Conservation (phyloP, 1,140 invertebrate genomes). For the Hyposmocoma kahamanoa region DNA sequence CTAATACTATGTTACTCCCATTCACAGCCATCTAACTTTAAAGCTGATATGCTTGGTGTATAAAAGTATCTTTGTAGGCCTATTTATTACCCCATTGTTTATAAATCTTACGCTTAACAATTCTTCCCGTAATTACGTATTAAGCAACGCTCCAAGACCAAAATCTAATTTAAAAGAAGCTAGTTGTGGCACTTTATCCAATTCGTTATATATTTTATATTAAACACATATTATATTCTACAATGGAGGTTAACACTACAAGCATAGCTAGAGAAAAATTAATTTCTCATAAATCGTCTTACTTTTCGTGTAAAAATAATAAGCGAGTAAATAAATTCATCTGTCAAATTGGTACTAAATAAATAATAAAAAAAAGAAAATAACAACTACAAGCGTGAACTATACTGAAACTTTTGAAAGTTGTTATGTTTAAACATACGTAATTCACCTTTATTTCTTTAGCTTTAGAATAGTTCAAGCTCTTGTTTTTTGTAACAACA, state of each 20-base stretch:
- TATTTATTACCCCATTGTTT: no score
- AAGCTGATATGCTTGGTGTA: conserved; percentile 20
- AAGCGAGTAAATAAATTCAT: conserved; percentile 46
- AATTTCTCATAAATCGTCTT: conserved; percentile 15
- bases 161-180: conserved; percentile 34
- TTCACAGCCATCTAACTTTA: conserved; percentile 27
- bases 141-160: conserved; percentile 25
- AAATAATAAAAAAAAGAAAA: conserved; percentile 25
- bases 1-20: conserved; percentile 14
- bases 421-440: no score
- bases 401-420: conserved; percentile 7
- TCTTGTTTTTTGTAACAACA: no score
- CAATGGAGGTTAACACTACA: conserved; percentile 19
- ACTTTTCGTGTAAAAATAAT: conserved; percentile 24
- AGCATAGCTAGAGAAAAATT: conserved; percentile 39
- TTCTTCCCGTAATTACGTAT: neutral
- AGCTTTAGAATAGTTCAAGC: no score
- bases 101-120: no score
- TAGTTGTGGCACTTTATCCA: conserved; percentile 32
- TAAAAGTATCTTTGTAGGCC: conserved; percentile 19
- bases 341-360: conserved; percentile 36
- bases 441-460: no score
- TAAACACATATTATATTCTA: conserved; percentile 6
- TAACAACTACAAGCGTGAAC: conserved; percentile 14
- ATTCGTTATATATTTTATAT: conserved; percentile 10